phyloP scores from a whole-genome alignment of 2,113 vertebrate genomes.

The Narcine bancroftii region DNA sequence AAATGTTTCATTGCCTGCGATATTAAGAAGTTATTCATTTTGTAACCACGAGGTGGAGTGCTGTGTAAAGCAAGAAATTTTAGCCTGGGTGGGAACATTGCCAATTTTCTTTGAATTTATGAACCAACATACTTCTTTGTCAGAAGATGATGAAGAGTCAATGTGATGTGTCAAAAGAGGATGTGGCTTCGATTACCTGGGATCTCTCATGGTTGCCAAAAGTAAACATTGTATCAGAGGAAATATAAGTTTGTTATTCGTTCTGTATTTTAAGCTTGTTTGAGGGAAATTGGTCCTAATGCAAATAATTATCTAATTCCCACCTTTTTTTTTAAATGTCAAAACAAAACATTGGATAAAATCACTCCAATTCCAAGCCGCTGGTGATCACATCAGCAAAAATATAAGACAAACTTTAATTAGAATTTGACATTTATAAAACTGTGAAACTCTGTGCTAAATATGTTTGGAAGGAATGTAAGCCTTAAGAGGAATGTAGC shows the following conservation, averaged over 20 bases:
- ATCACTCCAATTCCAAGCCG: not conserved
- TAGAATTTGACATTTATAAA: slow-evolving; percentile 41
- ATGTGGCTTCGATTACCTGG: not conserved
- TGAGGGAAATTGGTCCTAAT: not conserved
- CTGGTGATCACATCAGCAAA: slow-evolving; percentile 34
- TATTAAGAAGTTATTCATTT: not conserved
- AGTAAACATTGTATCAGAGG: not conserved
- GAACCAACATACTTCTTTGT: not conserved
- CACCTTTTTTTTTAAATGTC: no score
- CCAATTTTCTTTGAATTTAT: not conserved
- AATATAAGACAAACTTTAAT: slow-evolving; percentile 37
- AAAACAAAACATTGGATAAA: no score
- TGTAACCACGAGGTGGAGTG: slow-evolving; percentile 7
- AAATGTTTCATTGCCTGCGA: no score
- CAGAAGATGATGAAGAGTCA: slow-evolving; percentile 7
- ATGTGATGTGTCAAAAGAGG: not conserved
- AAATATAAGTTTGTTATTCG: not conserved
- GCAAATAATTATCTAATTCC: not conserved
- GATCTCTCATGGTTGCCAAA: not conserved
- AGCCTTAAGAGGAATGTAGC: slow-evolving; percentile 32
- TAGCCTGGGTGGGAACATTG: not conserved
- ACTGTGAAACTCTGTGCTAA: slow-evolving; percentile 39
- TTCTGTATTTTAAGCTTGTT: not conserved
- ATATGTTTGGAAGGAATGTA: slow-evolving; percentile 39
- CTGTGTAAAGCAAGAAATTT: not conserved